Conservation (phyloP, 1,140 invertebrate species). For the Caenorhabditis tropicalis region DNA sequence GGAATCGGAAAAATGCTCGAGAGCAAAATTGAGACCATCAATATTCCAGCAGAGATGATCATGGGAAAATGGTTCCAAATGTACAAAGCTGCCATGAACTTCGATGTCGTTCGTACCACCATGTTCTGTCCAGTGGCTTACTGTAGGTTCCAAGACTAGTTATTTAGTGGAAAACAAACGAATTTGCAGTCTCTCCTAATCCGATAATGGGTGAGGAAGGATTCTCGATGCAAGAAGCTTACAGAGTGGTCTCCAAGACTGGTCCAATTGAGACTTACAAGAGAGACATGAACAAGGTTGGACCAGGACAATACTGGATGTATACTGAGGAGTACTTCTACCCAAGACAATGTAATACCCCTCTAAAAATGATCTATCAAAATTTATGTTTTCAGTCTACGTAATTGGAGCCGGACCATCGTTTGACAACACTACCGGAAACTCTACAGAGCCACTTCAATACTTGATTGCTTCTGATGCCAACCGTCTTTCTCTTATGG, state of each 20-base stretch:
- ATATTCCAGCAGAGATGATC: constrained; percentile 67
- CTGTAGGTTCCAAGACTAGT: constrained; percentile 59
- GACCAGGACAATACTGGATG: constrained; percentile 72
- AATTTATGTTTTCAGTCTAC: constrained; percentile 65
- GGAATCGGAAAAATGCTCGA: constrained; percentile 71
- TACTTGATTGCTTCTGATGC: constrained; percentile 71
- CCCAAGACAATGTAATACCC: constrained; percentile 68
- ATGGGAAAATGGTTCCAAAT: constrained; percentile 71
- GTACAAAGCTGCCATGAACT: constrained; percentile 72
- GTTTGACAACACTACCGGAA: constrained; percentile 66
- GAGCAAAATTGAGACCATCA: constrained; percentile 68
- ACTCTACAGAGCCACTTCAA: constrained; percentile 61
- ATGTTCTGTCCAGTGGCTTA: constrained; percentile 72
- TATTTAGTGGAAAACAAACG: background rate
- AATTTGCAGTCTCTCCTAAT: constrained; percentile 69
- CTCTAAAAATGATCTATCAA: background rate
- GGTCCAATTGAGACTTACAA: constrained; percentile 72
- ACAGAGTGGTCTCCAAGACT: constrained; percentile 67
- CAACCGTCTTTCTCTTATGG: constrained; percentile 67
- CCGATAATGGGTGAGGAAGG: constrained; percentile 71
- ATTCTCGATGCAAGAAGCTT: constrained; percentile 72
- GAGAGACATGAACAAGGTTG: constrained; percentile 71
- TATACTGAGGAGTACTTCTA: constrained; percentile 72
- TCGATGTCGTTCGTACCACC: constrained; percentile 70
- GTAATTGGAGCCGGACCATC: constrained; percentile 70